These are phyloP conservation scores for Chascanopsetta lugubris DNA, from an alignment of 2,113 vertebrate species.

Conservation along the genomic window DNA sequence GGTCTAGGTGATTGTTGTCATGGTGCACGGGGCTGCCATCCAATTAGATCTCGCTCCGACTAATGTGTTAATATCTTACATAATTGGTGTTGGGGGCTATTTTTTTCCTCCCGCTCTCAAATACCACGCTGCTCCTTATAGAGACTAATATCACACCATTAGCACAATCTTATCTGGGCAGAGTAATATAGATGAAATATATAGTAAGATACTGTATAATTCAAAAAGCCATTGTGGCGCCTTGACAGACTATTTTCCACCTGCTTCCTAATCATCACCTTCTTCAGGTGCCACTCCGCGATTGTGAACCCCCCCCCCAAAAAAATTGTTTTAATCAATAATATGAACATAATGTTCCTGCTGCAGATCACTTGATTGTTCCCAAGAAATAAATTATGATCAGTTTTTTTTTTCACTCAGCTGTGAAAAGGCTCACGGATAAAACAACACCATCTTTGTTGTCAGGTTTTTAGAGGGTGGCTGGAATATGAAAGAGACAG, in stretches of 20 bases:
- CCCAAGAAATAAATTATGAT: conserved; percentile 28
- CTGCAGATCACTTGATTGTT: conserved; percentile 46
- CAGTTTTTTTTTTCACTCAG: background rate
- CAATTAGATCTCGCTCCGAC: conserved; percentile 76
- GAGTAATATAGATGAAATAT: conserved; percentile 70
- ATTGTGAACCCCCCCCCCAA: conserved; percentile 24
- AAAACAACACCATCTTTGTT: conserved; percentile 49
- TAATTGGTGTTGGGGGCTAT: conserved; percentile 79
- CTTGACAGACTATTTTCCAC: conserved; percentile 53
- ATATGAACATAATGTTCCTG: conserved; percentile 29
- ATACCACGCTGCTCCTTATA: conserved; percentile 70
- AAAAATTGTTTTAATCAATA: conserved; percentile 48
- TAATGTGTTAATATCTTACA: conserved; percentile 81
- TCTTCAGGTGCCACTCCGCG: conserved; percentile 44
- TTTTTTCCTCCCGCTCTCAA: conserved; percentile 69
- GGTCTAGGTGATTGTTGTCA: conserved; percentile 80
- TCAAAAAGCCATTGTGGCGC: conserved; percentile 57
- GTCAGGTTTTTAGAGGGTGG: conserved; percentile 27
- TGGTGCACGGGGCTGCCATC: conserved; percentile 76
- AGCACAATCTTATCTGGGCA: conserved; percentile 65
- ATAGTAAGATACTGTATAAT: conserved; percentile 55
- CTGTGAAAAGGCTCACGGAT: conserved; percentile 42
- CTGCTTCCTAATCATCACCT: conserved; percentile 54
- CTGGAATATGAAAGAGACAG: conserved; percentile 38
- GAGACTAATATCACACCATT: conserved; percentile 71